Conservation (phyloP, 2,797 vertebrate genomes). For the Micrastur ruficollis region DNA sequence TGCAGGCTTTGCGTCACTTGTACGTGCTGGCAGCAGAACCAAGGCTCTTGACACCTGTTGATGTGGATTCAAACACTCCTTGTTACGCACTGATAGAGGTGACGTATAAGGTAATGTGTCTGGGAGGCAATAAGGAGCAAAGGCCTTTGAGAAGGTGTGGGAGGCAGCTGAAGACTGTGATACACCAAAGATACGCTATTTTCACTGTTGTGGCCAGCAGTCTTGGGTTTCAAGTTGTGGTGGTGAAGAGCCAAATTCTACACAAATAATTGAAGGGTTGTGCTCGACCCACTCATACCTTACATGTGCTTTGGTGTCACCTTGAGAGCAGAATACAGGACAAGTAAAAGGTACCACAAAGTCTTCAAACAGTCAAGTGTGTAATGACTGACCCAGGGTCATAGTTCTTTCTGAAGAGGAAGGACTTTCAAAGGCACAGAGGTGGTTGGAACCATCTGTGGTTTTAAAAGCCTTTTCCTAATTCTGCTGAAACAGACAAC, state of each 20-base stretch:
- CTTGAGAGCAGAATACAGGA: neutral
- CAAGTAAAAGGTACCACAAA: neutral
- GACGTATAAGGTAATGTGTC: conserved; percentile 86
- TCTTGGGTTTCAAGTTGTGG: neutral
- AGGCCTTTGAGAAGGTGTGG: neutral
- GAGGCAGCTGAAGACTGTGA: neutral
- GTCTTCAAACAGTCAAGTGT: neutral
- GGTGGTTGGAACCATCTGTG: neutral
- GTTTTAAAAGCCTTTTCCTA: neutral
- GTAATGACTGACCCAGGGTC: neutral
- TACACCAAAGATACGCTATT: neutral
- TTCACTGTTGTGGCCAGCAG: neutral
- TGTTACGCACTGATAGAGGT: conserved; percentile 94
- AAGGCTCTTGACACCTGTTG: conserved; percentile 90
- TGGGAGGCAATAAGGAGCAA: neutral
- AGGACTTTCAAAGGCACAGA: neutral
- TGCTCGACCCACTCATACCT: neutral
- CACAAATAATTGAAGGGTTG: neutral
- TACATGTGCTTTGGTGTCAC: neutral
- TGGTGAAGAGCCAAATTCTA: neutral
- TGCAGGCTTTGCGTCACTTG: conserved; percentile 93
- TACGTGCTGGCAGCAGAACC: conserved; percentile 93
- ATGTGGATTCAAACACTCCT: conserved; percentile 91
- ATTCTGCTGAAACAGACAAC: neutral
- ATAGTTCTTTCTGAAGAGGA: neutral